Evolutionary conservation across 2,797 vertebrate genomes (phyloP).

Genomic region (Sus cebifrons): DNA sequence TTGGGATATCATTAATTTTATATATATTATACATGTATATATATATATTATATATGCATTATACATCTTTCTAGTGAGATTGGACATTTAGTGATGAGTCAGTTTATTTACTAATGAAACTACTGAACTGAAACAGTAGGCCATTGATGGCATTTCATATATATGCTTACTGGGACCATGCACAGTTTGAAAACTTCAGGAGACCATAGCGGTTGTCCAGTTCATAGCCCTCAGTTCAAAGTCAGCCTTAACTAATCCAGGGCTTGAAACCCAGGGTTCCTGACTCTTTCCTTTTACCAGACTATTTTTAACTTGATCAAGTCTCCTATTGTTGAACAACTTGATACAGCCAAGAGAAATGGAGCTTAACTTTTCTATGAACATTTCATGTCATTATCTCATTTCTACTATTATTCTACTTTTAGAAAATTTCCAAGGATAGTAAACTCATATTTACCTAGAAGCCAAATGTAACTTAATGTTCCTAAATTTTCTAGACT

Average conservation of each 20-base stretch:
- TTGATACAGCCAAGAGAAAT: constrained; percentile 38
- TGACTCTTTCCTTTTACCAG: neutral
- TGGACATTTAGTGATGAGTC: constrained; percentile 24
- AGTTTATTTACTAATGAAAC: constrained; percentile 42
- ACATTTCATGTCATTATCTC: constrained; percentile 52
- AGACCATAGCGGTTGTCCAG: neutral
- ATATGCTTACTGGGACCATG: neutral
- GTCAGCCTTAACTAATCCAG: neutral
- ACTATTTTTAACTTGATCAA: constrained; percentile 61
- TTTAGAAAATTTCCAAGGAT: constrained; percentile 52
- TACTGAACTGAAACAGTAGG: neutral
- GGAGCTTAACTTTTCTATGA: constrained; percentile 55
- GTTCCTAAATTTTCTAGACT: constrained; percentile 63
- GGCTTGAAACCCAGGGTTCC: constrained; percentile 19
- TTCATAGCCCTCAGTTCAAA: neutral
- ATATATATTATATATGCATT: neutral
- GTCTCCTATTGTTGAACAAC: constrained; percentile 31
- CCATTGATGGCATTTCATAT: neutral
- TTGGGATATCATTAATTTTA: constrained; percentile 65
- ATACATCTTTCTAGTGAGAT: constrained; percentile 57
- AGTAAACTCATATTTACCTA: constrained; percentile 57
- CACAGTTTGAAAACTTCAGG: constrained; percentile 12
- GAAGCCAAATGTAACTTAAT: constrained; percentile 57
- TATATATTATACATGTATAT: neutral
- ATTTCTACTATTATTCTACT: constrained; percentile 50